Evolutionary conservation across 1,140 invertebrate species (phyloP).

Genomic region (Pentalonia nigronervosa): DNA sequence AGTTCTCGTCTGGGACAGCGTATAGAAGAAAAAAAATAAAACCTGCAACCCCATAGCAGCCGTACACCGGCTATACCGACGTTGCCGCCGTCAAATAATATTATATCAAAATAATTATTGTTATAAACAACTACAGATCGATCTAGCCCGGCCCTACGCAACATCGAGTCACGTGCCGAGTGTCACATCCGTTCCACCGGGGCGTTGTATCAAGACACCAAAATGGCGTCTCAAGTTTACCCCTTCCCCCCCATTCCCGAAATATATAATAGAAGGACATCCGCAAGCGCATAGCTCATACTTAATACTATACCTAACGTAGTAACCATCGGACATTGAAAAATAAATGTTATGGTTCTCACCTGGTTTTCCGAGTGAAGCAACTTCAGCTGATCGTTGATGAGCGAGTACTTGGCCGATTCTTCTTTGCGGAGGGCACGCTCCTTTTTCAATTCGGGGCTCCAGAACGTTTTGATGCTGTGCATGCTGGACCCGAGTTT

Average conservation of each 20-base stretch:
- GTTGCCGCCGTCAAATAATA: background rate
- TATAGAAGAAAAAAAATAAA: background rate
- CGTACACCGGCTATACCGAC: background rate
- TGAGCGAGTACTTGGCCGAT: slow-evolving; percentile 93
- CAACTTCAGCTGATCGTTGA: slow-evolving; percentile 96
- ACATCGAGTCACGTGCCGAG: background rate
- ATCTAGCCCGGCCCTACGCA: background rate
- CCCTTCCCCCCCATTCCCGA: too few species aligned
- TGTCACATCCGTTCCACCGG: background rate
- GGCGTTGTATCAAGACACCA: background rate
- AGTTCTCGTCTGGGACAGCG: background rate
- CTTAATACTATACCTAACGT: too few species aligned
- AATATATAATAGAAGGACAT: background rate
- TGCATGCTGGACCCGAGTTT: slow-evolving; percentile 99
- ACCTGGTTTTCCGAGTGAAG: slow-evolving; percentile 98
- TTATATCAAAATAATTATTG: background rate
- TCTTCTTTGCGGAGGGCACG: slow-evolving; percentile 95
- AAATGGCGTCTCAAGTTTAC: background rate
- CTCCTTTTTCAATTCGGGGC: slow-evolving; percentile 98
- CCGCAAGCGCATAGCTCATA: background rate
- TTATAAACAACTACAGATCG: background rate
- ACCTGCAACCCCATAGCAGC: background rate
- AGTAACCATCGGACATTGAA: background rate
- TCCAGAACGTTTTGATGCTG: slow-evolving; percentile 99
- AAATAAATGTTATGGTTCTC: slow-evolving; percentile 62